phyloP scores from a whole-genome alignment of 1,140 invertebrate species.

The Penaeus japonicus region DNA sequence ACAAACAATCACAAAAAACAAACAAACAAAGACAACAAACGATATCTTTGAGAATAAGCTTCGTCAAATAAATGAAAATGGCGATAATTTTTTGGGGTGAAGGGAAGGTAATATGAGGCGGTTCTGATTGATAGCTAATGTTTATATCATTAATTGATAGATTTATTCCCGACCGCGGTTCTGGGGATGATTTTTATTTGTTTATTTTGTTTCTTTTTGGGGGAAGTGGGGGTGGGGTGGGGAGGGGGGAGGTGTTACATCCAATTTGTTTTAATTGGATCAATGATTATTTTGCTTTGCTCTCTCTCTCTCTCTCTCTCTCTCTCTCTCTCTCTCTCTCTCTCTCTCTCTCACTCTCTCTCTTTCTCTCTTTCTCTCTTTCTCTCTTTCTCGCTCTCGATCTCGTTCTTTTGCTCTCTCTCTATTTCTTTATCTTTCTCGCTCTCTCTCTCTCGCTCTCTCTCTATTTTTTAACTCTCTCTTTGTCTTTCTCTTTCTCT shows the following conservation, averaged over 20 bases:
- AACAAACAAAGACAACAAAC: too few relatives aligned
- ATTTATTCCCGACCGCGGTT: background rate
- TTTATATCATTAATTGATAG: background rate
- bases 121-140: background rate
- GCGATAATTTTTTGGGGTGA: too few relatives aligned
- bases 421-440: background rate
- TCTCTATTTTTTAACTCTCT: background rate
- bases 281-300: background rate
- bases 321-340: background rate
- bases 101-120: too few relatives aligned
- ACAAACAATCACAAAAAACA: too few relatives aligned
- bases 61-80: too few relatives aligned
- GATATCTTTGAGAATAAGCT: too few relatives aligned
- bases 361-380: background rate
- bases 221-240: too few relatives aligned
- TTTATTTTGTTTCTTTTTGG: too few relatives aligned
- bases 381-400: background rate
- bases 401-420: background rate
- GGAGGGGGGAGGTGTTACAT: too few relatives aligned
- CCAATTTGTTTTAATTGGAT: background rate
- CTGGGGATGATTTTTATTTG: too few relatives aligned
- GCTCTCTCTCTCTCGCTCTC: background rate
- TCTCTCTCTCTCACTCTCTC: background rate
- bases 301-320: background rate
- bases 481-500: background rate